Base-by-base conservation (phyloP, 2,113 vertebrate genomes). In the Esox niger region DNA sequence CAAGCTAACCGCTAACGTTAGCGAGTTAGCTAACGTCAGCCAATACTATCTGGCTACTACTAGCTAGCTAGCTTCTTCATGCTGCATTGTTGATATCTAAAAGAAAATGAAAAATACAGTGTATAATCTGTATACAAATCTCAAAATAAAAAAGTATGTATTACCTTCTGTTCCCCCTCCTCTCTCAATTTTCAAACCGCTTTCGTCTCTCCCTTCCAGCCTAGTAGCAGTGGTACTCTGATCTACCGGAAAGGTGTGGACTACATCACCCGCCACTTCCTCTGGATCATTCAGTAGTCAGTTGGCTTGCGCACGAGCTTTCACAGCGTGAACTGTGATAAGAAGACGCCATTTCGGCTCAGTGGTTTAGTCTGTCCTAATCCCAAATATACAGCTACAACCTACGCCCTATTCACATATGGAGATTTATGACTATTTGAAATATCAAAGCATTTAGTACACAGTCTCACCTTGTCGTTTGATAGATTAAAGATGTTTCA, bases 171-270 rank as follows among this genome's bases (percentile, higher is more conserved):
- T 76, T 66, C 62, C 58, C 49, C 43, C 68, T 78, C 66, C 70
- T 60, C 78, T 60, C 73, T 74, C 35, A 79, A 58, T 71, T 75
- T 80, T 43, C 70, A 65, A 75, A 72, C 73, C 58, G 76, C 69
- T 84, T 73, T 77, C 75, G 80, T 64, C 79, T 87, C 82, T 31
- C 57, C 57, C 31, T 82, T 74, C 77, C 71, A 84, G 66, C 73
- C 78, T 78, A 84, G 80, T 79, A 84, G 62, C 85, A 43, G 13
- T 80, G 84, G 83, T 81, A 81, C 64, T 80, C 82, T 82, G 79
- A 78, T 85, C 80, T 79, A 89, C 88, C 90, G 91, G 91, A 92
- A 92, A 92, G 91, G 89, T 89, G 91, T 90, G 91, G 88, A 90
- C 84, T 84, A 80, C 86, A 80, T 85, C 79, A 68, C 68, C 81